Evolutionary conservation across 23 tunicate species (phyloP), one percentile per base, ranked within the genome.

Genomic region (Phallusia fumigata): DNA sequence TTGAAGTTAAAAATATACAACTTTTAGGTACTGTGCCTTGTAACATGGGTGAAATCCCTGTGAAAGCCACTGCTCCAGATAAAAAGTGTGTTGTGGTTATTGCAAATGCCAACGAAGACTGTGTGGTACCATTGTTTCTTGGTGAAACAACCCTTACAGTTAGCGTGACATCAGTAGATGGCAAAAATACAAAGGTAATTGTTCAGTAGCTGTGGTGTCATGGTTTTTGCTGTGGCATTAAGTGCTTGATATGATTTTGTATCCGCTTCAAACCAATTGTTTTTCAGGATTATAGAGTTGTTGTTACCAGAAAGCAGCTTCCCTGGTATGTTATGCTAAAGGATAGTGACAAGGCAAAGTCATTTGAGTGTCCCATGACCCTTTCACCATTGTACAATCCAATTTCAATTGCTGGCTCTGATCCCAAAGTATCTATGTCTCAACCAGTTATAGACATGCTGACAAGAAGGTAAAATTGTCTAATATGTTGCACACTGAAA

Each of bases 331-430:
- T 94, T 47, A 35, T 50, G 12, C 33, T 89, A 8, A 85, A 83
- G 49, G 94, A 89, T 65, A 18, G 33, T 36, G 79, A 51, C 30
- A 35, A 77, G 13, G 74, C 88, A 19, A 82, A 74, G 83, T 89
- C 83, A 35, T 82, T 36, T 75, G 94, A 94, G 82, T 94, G 98
- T 86, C 98, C 98, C 69, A 89, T 94, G 98, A 79, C 93, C n/a
- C 64, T 94, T 28, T 72, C 90, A 47, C 90, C 94, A 31, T 64
- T 94, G 79, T 94, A 89, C 65, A 76, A 76, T 49, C 94, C 98
- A 16, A 78, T 94, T 44, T 75, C 86, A 0, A 85, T 94, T 18
- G 53, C 35, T 76, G 91, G 79, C 0, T 77, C 85, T 30, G 91
- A 94, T 45, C 88, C 94, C 53, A 94, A 86, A 82, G 80, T 80